Evolutionary conservation across 1,140 invertebrate species (phyloP).

Genomic region (Diabrotica undecimpunctata): DNA sequence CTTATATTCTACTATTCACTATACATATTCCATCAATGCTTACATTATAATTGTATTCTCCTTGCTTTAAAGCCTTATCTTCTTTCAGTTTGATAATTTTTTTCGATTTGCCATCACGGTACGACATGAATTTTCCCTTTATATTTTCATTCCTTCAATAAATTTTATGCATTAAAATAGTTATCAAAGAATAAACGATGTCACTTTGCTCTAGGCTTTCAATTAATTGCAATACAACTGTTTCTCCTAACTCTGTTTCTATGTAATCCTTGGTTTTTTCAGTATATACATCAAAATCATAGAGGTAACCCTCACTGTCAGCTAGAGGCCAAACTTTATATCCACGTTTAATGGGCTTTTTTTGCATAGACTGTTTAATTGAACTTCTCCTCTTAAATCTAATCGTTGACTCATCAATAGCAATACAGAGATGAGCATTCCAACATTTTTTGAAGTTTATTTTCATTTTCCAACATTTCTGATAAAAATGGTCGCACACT

Average conservation of each 20-base stretch:
- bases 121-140: slow-evolving; percentile 42
- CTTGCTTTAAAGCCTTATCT: no score
- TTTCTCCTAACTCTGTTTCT: slow-evolving; percentile 42
- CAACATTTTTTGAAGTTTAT: no score
- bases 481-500: no score
- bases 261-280: slow-evolving; percentile 30
- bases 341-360: slow-evolving; percentile 43
- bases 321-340: slow-evolving; percentile 13
- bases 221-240: no score
- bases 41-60: no score
- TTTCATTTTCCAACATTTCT: no score
- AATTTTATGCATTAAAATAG: slow-evolving; percentile 41
- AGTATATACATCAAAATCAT: slow-evolving; percentile 48
- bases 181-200: no score
- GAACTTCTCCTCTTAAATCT: slow-evolving; percentile 42
- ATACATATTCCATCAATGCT: no score
- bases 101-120: no score
- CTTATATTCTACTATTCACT: no score
- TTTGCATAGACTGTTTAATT: slow-evolving; percentile 44
- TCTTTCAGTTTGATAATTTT: no score
- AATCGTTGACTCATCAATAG: slow-evolving; percentile 40
- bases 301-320: slow-evolving; percentile 38
- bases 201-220: slow-evolving; percentile 34
- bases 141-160: slow-evolving; percentile 42
- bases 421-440: slow-evolving; percentile 5